Evolutionary conservation across 53 echinoderm and acorn worm species (phyloP).

Genomic region (Holothuria scabra): DNA sequence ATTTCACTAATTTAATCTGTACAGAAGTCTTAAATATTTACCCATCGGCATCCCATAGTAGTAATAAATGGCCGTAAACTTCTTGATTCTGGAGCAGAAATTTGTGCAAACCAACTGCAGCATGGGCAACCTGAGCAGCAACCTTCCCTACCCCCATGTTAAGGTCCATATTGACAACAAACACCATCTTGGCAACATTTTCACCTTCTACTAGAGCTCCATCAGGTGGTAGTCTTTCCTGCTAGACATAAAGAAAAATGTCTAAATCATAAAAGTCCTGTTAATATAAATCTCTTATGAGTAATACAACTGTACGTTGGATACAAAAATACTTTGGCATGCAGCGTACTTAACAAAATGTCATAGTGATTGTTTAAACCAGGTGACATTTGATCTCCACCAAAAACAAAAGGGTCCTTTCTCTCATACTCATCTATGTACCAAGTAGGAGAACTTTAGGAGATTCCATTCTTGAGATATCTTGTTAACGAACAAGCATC

Average conservation of each 20-base stretch:
- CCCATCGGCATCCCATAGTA: conserved; percentile 76
- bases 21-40: conserved; percentile 10
- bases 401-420: too few relatives aligned
- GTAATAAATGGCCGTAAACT: conserved; percentile 51
- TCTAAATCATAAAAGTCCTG: neutral
- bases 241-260: neutral
- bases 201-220: conserved; percentile 22
- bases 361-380: too few relatives aligned
- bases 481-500: too few relatives aligned
- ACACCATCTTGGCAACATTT: conserved; percentile 77
- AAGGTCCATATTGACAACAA: conserved; percentile 75
- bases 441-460: too few relatives aligned
- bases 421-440: too few relatives aligned
- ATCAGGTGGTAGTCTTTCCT: conserved; percentile 23
- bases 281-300: too few relatives aligned
- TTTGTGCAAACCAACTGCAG: conserved; percentile 70
- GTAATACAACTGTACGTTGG: too few relatives aligned
- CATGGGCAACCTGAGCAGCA: conserved; percentile 84
- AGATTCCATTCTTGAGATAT: too few relatives aligned
- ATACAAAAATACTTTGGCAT: too few relatives aligned
- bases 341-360: too few relatives aligned
- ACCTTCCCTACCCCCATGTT: conserved; percentile 79
- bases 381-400: too few relatives aligned
- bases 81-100: conserved; percentile 61
- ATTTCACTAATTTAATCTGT: too few relatives aligned